Percentiles rank a stretch among this genome's conserved stretches.
Evolutionary conservation across 2,797 vertebrate genomes (phyloP).

Genomic region (Urosaurus nigricauda): DNA sequence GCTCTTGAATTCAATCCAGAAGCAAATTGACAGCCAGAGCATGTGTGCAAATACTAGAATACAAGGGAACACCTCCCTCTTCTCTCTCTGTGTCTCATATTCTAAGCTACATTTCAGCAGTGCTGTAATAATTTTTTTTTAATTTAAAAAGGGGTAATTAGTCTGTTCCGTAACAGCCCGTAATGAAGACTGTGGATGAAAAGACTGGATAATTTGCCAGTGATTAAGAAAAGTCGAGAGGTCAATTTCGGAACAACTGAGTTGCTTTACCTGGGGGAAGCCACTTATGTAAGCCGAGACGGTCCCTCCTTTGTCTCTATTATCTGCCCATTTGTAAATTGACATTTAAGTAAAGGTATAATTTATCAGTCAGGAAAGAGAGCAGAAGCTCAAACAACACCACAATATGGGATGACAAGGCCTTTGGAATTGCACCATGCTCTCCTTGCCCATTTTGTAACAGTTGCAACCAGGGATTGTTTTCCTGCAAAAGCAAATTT

Average conservation of each 20-base stretch:
- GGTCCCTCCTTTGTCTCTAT: conserved; percentile 77
- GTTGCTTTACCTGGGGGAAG: conserved; percentile 89
- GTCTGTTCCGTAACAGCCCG: conserved; percentile 66
- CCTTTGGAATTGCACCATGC: too few species aligned
- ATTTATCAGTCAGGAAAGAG: conserved; percentile 60
- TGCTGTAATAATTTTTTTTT: conserved; percentile 41
- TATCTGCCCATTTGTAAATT: conserved; percentile 67
- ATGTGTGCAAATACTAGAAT: rapidly evolving
- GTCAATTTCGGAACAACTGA: conserved; percentile 88
- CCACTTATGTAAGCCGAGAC: conserved; percentile 81
- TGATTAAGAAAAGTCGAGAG: conserved; percentile 89
- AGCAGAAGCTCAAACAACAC: conserved; percentile 20
- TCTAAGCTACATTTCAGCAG: conserved; percentile 51
- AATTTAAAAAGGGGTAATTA: conserved; percentile 59
- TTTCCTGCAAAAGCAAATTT: background rate
- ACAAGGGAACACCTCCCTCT: background rate
- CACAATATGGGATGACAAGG: background rate
- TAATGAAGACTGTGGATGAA: conserved; percentile 56
- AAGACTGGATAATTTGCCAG: conserved; percentile 88
- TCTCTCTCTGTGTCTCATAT: background rate
- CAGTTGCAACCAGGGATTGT: background rate
- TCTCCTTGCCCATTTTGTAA: background rate
- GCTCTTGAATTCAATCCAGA: too few species aligned
- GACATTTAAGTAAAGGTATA: conserved; percentile 58
- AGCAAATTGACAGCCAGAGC: too few species aligned